Conservation (phyloP, 2,888 invertebrate genomes). For the Phrixothrix hirtus region DNA sequence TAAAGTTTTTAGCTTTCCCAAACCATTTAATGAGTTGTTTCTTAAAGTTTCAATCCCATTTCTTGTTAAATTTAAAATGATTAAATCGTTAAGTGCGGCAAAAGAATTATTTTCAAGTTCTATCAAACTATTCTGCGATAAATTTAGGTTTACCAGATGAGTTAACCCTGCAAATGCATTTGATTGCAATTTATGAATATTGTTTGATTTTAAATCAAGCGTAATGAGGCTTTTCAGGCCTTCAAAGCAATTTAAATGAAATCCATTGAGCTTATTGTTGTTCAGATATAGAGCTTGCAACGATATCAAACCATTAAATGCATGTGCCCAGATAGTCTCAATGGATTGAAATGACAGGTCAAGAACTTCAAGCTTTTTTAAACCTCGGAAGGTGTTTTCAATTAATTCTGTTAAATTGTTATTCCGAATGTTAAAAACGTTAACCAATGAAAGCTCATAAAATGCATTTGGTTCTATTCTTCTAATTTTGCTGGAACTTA, state of each 20-base stretch:
- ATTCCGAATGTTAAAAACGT: neutral
- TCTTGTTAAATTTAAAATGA: slow-evolving; percentile 4
- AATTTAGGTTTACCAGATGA: neutral
- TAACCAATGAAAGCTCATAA: neutral
- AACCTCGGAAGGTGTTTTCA: neutral
- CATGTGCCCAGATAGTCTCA: neutral
- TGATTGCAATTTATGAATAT: neutral
- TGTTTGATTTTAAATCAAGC: neutral
- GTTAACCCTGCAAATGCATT: neutral
- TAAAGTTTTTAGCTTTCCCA: neutral
- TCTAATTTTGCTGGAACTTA: neutral
- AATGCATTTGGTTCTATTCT: neutral
- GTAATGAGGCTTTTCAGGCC: neutral
- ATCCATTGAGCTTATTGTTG: neutral
- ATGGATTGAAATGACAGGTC: neutral
- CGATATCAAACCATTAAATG: neutral
- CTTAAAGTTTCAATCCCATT: slow-evolving; percentile 8
- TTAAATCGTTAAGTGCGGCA: neutral
- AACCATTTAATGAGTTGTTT: slow-evolving; percentile 11
- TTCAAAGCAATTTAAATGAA: neutral
- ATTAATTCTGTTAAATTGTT: neutral
- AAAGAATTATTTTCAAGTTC: slow-evolving; percentile 3
- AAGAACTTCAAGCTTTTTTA: neutral
- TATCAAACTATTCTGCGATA: neutral
- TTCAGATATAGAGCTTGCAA: neutral